phyloP scores from a whole-genome alignment of 2,113 vertebrate species.

The Guaruba guarouba region DNA sequence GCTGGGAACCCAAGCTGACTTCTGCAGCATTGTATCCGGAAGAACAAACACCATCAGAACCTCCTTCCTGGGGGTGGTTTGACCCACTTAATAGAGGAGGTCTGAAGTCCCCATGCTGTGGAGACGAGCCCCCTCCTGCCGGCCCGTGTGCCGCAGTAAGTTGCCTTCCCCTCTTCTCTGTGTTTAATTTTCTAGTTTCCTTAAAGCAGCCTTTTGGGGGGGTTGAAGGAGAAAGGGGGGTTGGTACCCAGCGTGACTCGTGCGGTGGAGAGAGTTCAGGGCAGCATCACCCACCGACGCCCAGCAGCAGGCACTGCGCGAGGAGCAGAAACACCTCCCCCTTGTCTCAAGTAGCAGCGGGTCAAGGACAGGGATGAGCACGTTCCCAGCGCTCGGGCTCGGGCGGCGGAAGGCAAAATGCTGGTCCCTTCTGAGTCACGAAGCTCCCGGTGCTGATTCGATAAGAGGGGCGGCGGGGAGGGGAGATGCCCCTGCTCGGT shows the following conservation, averaged over 20 bases:
- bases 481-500: conserved; percentile 55
- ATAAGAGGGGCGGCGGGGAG: conserved; percentile 21
- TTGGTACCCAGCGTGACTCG: not conserved
- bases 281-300: not conserved
- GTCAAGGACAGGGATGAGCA: not conserved
- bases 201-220: not conserved
- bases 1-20: not conserved
- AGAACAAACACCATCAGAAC: not conserved
- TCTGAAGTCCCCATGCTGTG: accelerated
- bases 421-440: conserved; percentile 40
- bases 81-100: not conserved
- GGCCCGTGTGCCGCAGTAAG: accelerated
- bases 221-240: too few species aligned
- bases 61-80: not conserved
- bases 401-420: not conserved
- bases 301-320: accelerated
- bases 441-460: conserved; percentile 47
- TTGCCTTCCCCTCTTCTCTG: not conserved
- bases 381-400: not conserved
- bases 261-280: accelerated
- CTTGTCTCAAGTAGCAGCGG: not conserved
- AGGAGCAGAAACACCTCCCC: not conserved
- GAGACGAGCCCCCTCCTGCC: accelerated
- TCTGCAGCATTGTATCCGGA: not conserved
- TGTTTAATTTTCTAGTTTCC: not conserved